Percentiles rank a stretch among this genome's conserved stretches.
Evolutionary conservation across 92 coral and sea anemone genomes (phyloP).

Genomic region (Isaurus tuberculatus): DNA sequence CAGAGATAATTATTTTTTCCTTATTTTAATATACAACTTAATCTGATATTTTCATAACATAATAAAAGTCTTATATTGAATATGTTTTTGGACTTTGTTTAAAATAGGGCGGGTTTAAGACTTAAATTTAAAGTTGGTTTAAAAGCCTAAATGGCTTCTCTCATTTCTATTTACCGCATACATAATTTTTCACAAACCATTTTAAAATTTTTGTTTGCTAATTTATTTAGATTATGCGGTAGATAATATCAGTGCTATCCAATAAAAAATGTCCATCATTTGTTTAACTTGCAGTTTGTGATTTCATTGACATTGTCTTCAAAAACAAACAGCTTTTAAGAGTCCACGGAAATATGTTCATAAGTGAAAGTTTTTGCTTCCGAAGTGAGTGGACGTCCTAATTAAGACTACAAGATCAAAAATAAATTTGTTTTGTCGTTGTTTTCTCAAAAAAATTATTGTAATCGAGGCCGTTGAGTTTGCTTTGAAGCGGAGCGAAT

Average conservation of each 20-base stretch:
- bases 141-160: neutral
- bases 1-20: neutral
- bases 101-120: neutral
- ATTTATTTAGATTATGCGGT: too few species aligned
- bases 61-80: neutral
- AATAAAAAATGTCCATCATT: neutral
- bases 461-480: too few species aligned
- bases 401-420: too few species aligned
- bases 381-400: too few species aligned
- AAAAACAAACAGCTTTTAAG: conserved; percentile 9
- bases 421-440: too few species aligned
- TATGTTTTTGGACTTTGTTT: neutral
- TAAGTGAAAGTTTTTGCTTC: neutral
- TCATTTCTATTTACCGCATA: too few species aligned
- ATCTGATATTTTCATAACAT: neutral
- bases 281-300: neutral
- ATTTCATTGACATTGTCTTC: neutral
- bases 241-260: too few species aligned
- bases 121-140: neutral
- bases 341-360: neutral
- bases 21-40: neutral
- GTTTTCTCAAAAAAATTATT: too few species aligned
- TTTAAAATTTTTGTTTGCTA: too few species aligned
- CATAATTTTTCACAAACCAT: too few species aligned
- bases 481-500: too few species aligned